phyloP scores from a whole-genome alignment of 2,113 vertebrate genomes.

The Bubalus kerabau region DNA sequence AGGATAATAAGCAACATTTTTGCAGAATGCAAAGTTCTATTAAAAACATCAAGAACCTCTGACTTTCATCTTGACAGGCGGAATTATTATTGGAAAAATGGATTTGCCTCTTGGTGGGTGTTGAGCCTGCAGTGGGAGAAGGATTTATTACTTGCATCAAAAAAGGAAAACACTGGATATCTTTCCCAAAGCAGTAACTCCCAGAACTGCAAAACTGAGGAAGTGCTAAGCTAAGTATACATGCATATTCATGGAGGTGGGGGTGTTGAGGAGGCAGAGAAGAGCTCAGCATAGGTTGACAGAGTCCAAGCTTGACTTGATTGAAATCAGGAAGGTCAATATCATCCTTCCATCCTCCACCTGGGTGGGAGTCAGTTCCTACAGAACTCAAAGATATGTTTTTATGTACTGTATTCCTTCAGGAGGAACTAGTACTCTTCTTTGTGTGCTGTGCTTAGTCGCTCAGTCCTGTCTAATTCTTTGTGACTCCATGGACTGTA shows the following conservation, averaged over 20 bases:
- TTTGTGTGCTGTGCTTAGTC: background rate
- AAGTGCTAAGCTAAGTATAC: background rate
- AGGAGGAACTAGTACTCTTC: background rate
- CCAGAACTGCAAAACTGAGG: background rate
- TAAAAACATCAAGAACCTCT: conserved; percentile 12
- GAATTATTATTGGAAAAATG: background rate
- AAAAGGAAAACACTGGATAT: background rate
- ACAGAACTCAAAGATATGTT: background rate
- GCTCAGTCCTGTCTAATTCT: background rate
- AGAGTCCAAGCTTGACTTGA: background rate
- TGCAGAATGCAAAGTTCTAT: background rate
- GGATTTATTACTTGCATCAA: background rate
- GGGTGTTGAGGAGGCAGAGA: background rate
- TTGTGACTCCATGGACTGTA: background rate
- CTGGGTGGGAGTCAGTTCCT: background rate
- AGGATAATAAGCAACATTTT: background rate
- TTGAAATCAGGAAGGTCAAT: background rate
- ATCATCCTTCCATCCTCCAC: background rate
- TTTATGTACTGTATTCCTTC: background rate
- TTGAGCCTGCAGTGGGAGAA: background rate
- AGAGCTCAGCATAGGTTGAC: background rate
- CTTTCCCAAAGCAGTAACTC: background rate
- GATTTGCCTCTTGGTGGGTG: background rate
- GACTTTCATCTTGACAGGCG: conserved; percentile 41
- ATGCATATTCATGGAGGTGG: background rate